phyloP scores from a whole-genome alignment of 1,140 invertebrate genomes.

The Drosophila punjabiensis region DNA sequence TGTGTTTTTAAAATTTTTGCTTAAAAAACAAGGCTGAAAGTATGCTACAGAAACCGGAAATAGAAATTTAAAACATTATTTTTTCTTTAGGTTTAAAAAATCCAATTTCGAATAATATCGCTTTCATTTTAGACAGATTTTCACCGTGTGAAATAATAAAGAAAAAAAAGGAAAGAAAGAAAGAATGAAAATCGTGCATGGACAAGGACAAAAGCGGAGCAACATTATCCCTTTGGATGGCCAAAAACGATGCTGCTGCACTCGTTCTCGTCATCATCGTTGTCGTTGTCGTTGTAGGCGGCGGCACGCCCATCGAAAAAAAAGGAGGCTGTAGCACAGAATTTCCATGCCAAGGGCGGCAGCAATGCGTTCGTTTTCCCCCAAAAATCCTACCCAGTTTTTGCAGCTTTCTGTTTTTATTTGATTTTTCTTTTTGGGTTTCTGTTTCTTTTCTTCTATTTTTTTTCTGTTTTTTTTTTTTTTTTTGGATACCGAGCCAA shows the following conservation, averaged over 20 bases:
- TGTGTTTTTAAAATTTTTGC: too few species aligned
- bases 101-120: not conserved
- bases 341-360: constrained; percentile 54
- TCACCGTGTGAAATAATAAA: not conserved
- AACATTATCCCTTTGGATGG: constrained; percentile 35
- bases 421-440: not conserved
- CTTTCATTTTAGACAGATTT: not conserved
- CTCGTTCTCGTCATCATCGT: not conserved
- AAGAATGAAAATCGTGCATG: constrained; percentile 18
- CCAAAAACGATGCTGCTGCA: constrained; percentile 31
- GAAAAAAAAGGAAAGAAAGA: not conserved
- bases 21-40: too few species aligned
- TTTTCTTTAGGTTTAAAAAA: not conserved
- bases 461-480: not conserved
- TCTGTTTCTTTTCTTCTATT: not conserved
- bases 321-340: constrained; percentile 30
- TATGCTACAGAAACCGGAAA: too few species aligned
- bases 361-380: constrained; percentile 32
- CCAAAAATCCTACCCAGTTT: not conserved
- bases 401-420: constrained; percentile 7
- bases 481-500: constrained; percentile 58
- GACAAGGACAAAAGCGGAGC: constrained; percentile 32
- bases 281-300: not conserved
- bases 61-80: too few species aligned
- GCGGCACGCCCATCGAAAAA: constrained; percentile 62